Percentiles rank a stretch among this genome's conserved stretches.
phyloP scores from a whole-genome alignment of 92 coral and sea anemone genomes.

The Scolanthus callimorphus region DNA sequence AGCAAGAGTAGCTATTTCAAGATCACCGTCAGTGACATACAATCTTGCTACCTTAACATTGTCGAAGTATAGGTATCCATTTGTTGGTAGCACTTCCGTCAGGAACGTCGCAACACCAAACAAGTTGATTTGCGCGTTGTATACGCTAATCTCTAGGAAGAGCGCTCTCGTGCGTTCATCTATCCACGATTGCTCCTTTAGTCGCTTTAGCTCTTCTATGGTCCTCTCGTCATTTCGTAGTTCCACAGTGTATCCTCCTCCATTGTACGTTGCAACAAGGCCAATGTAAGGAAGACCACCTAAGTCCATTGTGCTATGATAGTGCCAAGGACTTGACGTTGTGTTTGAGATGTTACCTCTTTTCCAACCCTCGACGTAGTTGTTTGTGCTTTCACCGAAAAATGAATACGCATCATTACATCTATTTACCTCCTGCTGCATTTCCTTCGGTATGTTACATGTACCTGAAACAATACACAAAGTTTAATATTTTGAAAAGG shows the following conservation, averaged over 20 bases:
- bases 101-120: constrained; percentile 80
- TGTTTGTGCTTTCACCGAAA: constrained; percentile 62
- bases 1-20: constrained; percentile 50
- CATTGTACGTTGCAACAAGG: constrained; percentile 65
- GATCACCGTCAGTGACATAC: constrained; percentile 52
- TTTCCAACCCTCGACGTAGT: constrained; percentile 69
- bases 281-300: constrained; percentile 76
- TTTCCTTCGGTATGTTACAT: constrained; percentile 57
- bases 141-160: constrained; percentile 80
- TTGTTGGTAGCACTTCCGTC: constrained; percentile 86
- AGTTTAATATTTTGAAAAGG: no score
- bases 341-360: constrained; percentile 13
- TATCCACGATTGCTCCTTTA: constrained; percentile 67
- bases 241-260: constrained; percentile 76
- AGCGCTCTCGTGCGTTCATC: constrained; percentile 83
- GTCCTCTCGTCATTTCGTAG: constrained; percentile 31
- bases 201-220: constrained; percentile 8
- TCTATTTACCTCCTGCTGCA: constrained; percentile 26
- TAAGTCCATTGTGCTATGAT: constrained; percentile 55
- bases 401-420: constrained; percentile 78
- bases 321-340: constrained; percentile 61
- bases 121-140: constrained; percentile 87
- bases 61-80: constrained; percentile 60
- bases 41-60: constrained; percentile 79
- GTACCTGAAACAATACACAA: constrained; percentile 24